Percentiles rank a stretch among this genome's conserved stretches.
Evolutionary conservation across 2,113 vertebrate species (phyloP).

Genomic region (Nesogale talazaci): DNA sequence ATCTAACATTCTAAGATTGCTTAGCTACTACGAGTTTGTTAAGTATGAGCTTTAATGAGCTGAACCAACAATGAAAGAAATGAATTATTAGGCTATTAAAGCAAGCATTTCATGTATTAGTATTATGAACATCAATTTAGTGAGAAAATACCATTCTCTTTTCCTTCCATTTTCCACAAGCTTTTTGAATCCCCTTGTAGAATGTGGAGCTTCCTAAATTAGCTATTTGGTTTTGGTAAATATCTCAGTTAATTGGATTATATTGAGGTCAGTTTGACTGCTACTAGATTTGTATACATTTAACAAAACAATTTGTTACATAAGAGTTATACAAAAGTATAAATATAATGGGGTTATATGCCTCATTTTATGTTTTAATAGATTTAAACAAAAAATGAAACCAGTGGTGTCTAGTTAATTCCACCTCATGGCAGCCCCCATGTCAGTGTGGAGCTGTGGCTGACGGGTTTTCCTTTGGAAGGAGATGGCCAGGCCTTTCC

Average conservation of each 20-base stretch:
- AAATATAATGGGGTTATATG: slow-evolving; percentile 29
- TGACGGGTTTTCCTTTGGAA: background rate
- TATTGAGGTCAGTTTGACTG: slow-evolving; percentile 10
- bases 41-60: slow-evolving; percentile 27
- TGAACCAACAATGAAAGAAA: background rate
- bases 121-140: background rate
- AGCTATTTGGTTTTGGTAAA: slow-evolving; percentile 44
- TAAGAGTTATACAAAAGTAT: background rate
- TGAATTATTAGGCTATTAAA: background rate
- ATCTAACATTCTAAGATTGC: background rate
- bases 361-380: slow-evolving; percentile 30
- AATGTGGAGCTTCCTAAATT: slow-evolving; percentile 25
- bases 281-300: slow-evolving; percentile 2
- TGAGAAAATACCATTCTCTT: too few species aligned
- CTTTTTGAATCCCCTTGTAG: background rate
- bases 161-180: too few species aligned
- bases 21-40: background rate
- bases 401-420: background rate
- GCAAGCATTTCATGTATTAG: background rate
- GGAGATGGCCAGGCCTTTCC: background rate
- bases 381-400: background rate
- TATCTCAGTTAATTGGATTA: background rate
- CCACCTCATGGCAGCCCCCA: background rate
- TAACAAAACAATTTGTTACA: background rate
- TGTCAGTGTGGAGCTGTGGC: background rate